Evolutionary conservation across 2,113 vertebrate species (phyloP).

Genomic region (Gallinago undulata): DNA sequence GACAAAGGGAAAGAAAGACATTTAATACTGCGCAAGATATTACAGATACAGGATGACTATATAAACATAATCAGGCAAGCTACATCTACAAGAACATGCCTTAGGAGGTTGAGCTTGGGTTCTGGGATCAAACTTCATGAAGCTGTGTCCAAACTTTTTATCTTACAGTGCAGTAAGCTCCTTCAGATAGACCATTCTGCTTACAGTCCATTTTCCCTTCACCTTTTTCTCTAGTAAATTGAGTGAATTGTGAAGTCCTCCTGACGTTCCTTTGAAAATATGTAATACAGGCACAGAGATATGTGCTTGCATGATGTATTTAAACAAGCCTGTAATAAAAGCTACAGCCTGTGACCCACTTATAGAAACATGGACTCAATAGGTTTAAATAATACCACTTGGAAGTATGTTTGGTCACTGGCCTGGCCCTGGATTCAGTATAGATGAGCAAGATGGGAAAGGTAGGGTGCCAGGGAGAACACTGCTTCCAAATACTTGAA

Average conservation of each 20-base stretch:
- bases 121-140: not conserved
- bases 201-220: not conserved
- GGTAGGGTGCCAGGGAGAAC: not conserved
- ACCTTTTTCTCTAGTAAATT: not conserved
- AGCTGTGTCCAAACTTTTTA: not conserved
- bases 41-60: not conserved
- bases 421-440: not conserved
- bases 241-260: not conserved
- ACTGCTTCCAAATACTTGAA: not conserved
- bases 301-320: not conserved
- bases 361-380: not conserved
- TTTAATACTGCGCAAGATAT: not conserved
- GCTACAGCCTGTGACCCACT: not conserved
- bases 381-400: not conserved
- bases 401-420: not conserved
- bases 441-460: not conserved
- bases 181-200: not conserved
- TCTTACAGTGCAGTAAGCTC: not conserved
- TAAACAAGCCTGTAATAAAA: not conserved
- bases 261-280: not conserved
- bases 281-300: not conserved
- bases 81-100: not conserved
- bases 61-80: not conserved
- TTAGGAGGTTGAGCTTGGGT: not conserved
- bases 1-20: not conserved